Conservation (phyloP, 2,888 invertebrate species). For the Xestia c-nigrum region DNA sequence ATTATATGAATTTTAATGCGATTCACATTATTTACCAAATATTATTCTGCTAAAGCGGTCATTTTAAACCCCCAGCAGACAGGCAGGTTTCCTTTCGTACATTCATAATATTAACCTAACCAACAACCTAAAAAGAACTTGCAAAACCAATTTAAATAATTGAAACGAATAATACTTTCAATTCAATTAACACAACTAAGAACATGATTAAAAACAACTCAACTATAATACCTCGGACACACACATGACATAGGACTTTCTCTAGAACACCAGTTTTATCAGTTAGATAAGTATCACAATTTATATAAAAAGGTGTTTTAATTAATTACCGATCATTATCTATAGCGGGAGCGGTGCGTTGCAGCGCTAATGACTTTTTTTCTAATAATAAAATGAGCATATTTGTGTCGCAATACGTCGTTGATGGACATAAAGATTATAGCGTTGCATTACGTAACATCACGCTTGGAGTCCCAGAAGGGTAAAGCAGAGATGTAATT, state of each 20-base stretch:
- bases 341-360: slow-evolving; percentile 22
- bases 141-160: slow-evolving; percentile 6
- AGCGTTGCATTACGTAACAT: not conserved
- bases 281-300: slow-evolving; percentile 41
- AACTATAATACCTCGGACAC: not conserved
- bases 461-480: not conserved
- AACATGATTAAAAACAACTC: slow-evolving; percentile 9
- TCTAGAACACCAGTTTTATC: slow-evolving; percentile 42
- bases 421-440: slow-evolving; percentile 33
- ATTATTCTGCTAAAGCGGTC: too few relatives aligned
- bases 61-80: not conserved
- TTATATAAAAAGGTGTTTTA: slow-evolving; percentile 55
- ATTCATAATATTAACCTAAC: not conserved
- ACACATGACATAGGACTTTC: slow-evolving; percentile 31
- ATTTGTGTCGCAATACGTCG: slow-evolving; percentile 31
- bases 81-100: not conserved
- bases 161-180: slow-evolving; percentile 12
- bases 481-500: not conserved
- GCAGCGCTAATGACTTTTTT: slow-evolving; percentile 44
- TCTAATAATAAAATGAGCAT: slow-evolving; percentile 39
- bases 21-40: too few relatives aligned
- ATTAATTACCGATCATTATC: slow-evolving; percentile 61
- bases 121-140: not conserved
- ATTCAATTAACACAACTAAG: slow-evolving; percentile 20
- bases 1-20: too few relatives aligned